Conservation (phyloP, 2,888 invertebrate genomes). For the Drosophila peninsularis region DNA sequence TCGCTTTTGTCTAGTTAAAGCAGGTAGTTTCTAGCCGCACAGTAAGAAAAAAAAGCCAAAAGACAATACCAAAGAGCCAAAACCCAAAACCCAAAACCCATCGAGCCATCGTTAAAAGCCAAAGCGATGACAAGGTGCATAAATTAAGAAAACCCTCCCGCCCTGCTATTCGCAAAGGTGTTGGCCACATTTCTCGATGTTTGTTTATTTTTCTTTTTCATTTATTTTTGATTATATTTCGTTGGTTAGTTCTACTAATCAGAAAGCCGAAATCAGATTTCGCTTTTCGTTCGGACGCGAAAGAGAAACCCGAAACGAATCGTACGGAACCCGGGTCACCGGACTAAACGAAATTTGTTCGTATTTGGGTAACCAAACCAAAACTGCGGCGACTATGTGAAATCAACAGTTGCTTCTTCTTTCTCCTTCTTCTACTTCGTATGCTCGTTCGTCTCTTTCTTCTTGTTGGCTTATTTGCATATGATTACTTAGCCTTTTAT, state of each 20-base stretch:
- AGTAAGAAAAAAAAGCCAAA: constrained; percentile 1
- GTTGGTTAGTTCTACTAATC: constrained; percentile 71
- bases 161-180: constrained; percentile 54
- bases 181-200: constrained; percentile 34
- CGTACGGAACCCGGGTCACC: constrained; percentile 63
- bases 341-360: constrained; percentile 62
- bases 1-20: constrained; percentile 62
- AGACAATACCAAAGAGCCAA: constrained; percentile 8
- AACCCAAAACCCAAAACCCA: constrained; percentile 25
- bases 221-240: constrained; percentile 14
- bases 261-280: constrained; percentile 79
- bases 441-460: constrained; percentile 17
- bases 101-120: constrained; percentile 51
- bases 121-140: constrained; percentile 69
- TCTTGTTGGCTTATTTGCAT: constrained; percentile 66
- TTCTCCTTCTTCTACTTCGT: constrained; percentile 16
- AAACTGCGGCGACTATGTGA: constrained; percentile 48
- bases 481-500: constrained; percentile 70
- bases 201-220: constrained; percentile 9
- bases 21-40: constrained; percentile 56
- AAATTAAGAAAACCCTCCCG: constrained; percentile 63
- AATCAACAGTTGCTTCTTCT: constrained; percentile 35
- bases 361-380: constrained; percentile 78
- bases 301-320: constrained; percentile 80
- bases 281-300: constrained; percentile 73